Base-by-base conservation (phyloP, 2,797 vertebrate genomes). In the Melanotaenia parkinsoni region DNA sequence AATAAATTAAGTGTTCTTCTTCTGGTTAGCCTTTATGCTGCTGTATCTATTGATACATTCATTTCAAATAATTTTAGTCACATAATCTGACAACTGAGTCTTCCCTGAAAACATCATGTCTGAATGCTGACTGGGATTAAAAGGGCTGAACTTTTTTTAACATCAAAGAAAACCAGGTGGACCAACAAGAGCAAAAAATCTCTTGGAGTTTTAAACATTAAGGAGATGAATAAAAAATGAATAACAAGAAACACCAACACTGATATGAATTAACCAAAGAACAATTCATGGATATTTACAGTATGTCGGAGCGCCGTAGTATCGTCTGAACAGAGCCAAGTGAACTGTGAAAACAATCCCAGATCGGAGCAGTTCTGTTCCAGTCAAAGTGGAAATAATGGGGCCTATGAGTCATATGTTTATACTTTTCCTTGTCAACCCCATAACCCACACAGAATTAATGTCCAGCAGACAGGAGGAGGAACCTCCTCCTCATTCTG, bases 271-370 rank as follows among this genome's bases (percentile, higher is more conserved):
- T 77, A 63, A 81, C 78, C 37, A 40, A 13, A 84, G 88, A 90
- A 92, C 91, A 92, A 93, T 93, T 85, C 76, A 70, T 86, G 91
- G 91, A 93, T 92, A 93, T 92, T 92, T 91, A 88, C 88, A 81
- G n/a, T 79, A 74, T 63, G 37, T 79, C 70, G 68, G 59, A 57
- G 70, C 30, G 56, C 47, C 67, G n/a, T 66, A 71, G 68, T 40
- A 57, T 81, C 81, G 18, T 58, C 63, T 20, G 64, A 86, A 76
- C 79, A 85, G 81, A 86, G 78, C 77, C 57, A 58, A 51, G 56
- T 58, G 28, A 67, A 47, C 80, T 90, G 81, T 89, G 86, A 76
- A 89, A 91, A 89, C 88, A 91, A 86, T 82, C 76, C 62, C 12
- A 4, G 64, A 68, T 56, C 57, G 80, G 81, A 82, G 77, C 10